A percentile compares a stretch with the other conserved stretches of the same genome.
Evolutionary conservation across 2,113 vertebrate genomes (phyloP).

Genomic region (Sylvia atricapilla): DNA sequence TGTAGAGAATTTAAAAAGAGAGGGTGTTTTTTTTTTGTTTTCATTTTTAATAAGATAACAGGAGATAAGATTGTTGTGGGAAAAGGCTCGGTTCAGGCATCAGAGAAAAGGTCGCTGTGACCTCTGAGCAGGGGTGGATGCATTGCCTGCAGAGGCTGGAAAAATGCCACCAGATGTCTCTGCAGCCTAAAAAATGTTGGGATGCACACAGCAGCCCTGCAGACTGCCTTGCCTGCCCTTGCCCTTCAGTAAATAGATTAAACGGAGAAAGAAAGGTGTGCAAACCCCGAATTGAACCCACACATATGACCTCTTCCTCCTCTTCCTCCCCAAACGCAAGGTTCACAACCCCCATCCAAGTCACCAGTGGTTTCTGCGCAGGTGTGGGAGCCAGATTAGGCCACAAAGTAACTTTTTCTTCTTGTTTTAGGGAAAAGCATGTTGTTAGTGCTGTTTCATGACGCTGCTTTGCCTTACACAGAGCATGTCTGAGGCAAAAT

Average conservation of each 20-base stretch:
- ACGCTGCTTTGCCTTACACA: not conserved
- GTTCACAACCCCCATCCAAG: not conserved
- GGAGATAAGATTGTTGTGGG: not conserved
- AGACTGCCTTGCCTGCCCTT: not conserved
- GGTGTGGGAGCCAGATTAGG: not conserved
- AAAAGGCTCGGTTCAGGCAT: not conserved
- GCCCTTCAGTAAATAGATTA: not conserved
- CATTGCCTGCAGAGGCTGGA: not conserved
- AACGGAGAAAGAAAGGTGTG: not conserved
- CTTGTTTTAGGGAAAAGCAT: not conserved
- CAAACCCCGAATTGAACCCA: not conserved
- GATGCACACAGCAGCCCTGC: not conserved
- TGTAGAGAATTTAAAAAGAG: not conserved
- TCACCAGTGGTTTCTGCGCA: not conserved
- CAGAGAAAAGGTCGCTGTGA: not conserved
- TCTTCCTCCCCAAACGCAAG: not conserved
- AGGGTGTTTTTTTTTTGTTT: not conserved
- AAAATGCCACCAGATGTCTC: constrained; percentile 75
- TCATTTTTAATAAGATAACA: not conserved
- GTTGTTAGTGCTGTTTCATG: not conserved
- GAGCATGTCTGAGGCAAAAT: not conserved
- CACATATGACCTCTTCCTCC: not conserved
- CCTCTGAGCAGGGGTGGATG: not conserved
- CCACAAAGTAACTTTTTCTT: not conserved
- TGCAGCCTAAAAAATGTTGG: constrained; percentile 41